Conservation (phyloP, 2,113 vertebrate species). For the Hyla sarda region DNA sequence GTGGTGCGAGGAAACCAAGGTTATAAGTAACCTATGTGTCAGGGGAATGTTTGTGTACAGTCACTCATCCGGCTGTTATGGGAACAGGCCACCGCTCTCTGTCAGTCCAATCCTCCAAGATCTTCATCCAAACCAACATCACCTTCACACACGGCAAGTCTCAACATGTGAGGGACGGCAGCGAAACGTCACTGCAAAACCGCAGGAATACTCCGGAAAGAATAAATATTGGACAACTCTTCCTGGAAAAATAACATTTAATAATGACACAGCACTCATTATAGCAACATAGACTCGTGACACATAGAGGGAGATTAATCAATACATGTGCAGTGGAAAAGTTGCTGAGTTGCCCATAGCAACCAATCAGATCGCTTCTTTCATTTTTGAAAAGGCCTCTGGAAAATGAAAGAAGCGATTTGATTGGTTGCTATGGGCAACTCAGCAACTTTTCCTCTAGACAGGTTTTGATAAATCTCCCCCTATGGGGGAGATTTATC, state of each 20-base stretch:
- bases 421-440: too few species aligned
- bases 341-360: too few species aligned
- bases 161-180: background rate
- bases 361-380: too few species aligned
- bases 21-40: background rate
- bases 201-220: background rate
- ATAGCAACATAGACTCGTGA: background rate
- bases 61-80: conserved; percentile 29
- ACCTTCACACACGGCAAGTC: background rate
- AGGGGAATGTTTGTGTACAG: conserved; percentile 25
- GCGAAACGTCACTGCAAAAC: background rate
- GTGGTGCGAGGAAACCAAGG: background rate
- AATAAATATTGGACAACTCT: background rate
- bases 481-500: too few species aligned
- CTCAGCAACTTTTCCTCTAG: too few species aligned
- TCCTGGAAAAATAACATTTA: background rate
- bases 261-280: background rate
- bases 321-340: too few species aligned
- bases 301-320: background rate
- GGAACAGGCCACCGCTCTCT: background rate
- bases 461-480: too few species aligned
- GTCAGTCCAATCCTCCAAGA: too few species aligned
- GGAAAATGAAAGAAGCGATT: too few species aligned
- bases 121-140: background rate
- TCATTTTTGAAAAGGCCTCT: too few species aligned